These are phyloP conservation scores for Mirounga angustirostris DNA, from an alignment of 2,113 vertebrate species.

Conservation along the genomic window DNA sequence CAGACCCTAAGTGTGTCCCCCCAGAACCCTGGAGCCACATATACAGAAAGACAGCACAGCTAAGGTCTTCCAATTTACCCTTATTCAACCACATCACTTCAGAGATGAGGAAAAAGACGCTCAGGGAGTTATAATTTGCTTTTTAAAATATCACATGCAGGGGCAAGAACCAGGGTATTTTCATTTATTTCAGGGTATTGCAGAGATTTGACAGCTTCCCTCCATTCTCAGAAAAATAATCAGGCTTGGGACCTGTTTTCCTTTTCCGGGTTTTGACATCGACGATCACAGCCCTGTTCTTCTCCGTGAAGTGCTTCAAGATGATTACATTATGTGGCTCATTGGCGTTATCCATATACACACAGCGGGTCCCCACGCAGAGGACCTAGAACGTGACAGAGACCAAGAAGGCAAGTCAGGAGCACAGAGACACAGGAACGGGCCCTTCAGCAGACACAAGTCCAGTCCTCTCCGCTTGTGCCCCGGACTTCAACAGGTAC, in stretches of 20 bases:
- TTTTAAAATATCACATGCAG: not conserved
- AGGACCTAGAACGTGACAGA: conserved; percentile 90
- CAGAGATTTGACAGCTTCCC: not conserved
- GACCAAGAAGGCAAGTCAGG: not conserved
- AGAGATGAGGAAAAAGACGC: not conserved
- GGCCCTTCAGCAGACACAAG: not conserved
- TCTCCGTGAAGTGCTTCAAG: conserved; percentile 98
- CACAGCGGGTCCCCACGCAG: conserved; percentile 96
- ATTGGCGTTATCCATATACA: conserved; percentile 98
- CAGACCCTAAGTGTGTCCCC: not conserved
- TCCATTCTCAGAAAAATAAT: conserved; percentile 60
- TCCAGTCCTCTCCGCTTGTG: not conserved
- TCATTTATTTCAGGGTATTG: not conserved
- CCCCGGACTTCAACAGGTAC: not conserved
- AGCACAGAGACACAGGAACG: not conserved
- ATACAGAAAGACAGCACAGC: not conserved
- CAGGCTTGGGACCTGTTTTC: conserved; percentile 92
- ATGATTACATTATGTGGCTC: conserved; percentile 96
- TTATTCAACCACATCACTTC: not conserved
- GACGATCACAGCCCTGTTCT: conserved; percentile 96
- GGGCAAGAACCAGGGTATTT: not conserved
- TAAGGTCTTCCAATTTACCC: not conserved
- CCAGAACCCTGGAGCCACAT: not conserved
- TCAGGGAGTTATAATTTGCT: not conserved
- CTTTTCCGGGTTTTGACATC: conserved; percentile 97